Evolutionary conservation across 1,140 invertebrate species (phyloP), one percentile per base, ranked within the genome.

Genomic region (Ectropis grisescens): DNA sequence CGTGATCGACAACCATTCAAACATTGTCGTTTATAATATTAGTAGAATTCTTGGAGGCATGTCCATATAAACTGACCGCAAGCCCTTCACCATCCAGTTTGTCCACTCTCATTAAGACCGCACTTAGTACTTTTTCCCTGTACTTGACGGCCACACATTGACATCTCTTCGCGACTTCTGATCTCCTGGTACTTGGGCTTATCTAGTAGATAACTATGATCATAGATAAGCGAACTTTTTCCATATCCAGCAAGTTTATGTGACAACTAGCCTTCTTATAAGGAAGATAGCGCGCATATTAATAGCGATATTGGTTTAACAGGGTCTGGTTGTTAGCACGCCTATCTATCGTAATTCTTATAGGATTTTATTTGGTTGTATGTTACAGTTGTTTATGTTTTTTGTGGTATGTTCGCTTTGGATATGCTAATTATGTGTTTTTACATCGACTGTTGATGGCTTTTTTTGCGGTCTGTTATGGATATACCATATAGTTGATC

Each of bases 61-160:
- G n/a, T n/a, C n/a, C n/a, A n/a, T n/a, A n/a, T n/a, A n/a, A n/a
- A n/a, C n/a, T n/a, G n/a, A n/a, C n/a, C n/a, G n/a, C n/a, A n/a
- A 39, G 54, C 56, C 61, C 58, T 69, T 56, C 48, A 37, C 34
- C 45, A 59, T 58, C 74, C 70, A 65, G 74, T 79, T 79, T 75
- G 70, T 75, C 74, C 66, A 75, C 64, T 75, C 70, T 79, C 70
- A 75, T 79, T 79, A 75, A 71, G 68, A 79, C 66, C 56, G 55
- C 66, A 61, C 51, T 62, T 33, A 53, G 54, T 66, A 55, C 51
- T 52, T 78, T 74, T 78, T 71, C 60, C 62, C 47, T 64, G 45
- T 55, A 54, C 50, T 62, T 59, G 55, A 67, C 54, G 60, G 40
- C 46, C 36, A 48, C 37, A 37, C 49, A 42, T 46, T 26, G 45